Evolutionary conservation across 2,113 vertebrate genomes (phyloP), one percentile per base, ranked within the genome.

Genomic region (Istiophorus platypterus): DNA sequence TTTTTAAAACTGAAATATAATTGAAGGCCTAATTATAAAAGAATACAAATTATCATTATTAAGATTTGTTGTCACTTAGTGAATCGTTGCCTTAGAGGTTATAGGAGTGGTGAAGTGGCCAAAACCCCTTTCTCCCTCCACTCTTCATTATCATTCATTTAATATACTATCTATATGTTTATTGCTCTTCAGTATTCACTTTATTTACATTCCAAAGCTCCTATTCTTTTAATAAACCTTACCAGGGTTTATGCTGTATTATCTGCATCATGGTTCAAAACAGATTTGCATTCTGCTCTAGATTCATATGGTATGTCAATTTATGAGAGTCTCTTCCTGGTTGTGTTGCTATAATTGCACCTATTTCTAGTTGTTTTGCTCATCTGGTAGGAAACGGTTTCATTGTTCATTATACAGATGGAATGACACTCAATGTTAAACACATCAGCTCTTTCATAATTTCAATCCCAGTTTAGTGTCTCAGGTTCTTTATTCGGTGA

Each of bases 111-210:
- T 59, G 17, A 81, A 66, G 75, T 72, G 29, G 57, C 42, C 29
- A 68, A 2, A 4, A 51, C 7, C 52, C 31, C 15, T 49, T 67
- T 42, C 54, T 51, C 24, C 24, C 13, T 24, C 52, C 41, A 15
- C 37, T 61, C 78, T 64, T 71, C 70, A 70, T 78, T 78, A 62
- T 62, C 29, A 78, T 66, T 59, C 0, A 74, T 84, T 74, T 59
- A 67, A 71, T 58, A 45, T 45, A 63, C 11, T 29, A 13, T 58
- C 29, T 72, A 45, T 41, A 66, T 59, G 47, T 78, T 29, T 1
- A 59, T 45, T 82, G 31, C 39, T 29, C 31, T 37, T 76, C 29
- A 65, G 1, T 31, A 61, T 57, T 67, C 7, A 5, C 0, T 9
- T 57, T 52, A 84, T 78, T 13, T 0, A 4, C 34, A 78, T 78